Percentiles rank a stretch among this genome's conserved stretches.
These are phyloP conservation scores for Drosophila ficusphila DNA, from an alignment of 1,140 invertebrate genomes.

Conservation along the genomic window DNA sequence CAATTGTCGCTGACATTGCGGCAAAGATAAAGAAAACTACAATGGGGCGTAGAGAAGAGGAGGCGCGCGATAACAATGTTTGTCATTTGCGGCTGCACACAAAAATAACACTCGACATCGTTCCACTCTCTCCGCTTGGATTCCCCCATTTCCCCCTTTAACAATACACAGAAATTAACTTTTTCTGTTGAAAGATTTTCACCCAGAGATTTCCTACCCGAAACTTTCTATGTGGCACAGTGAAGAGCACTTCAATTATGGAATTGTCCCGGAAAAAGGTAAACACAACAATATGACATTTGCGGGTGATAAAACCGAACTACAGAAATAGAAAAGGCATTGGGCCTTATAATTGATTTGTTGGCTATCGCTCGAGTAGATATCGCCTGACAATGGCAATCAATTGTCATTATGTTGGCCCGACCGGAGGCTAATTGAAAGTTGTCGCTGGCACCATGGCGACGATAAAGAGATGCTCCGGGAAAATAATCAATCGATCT, in stretches of 20 bases:
- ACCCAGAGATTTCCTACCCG: slow-evolving; percentile 62
- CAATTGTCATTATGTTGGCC: slow-evolving; percentile 70
- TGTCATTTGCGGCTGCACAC: slow-evolving; percentile 49
- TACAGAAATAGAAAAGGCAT: slow-evolving; percentile 1
- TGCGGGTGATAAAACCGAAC: slow-evolving; percentile 31
- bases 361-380: slow-evolving; percentile 40
- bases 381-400: slow-evolving; percentile 72
- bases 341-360: slow-evolving; percentile 69
- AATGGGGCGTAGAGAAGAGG: neutral
- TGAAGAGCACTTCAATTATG: slow-evolving; percentile 52
- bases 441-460: slow-evolving; percentile 43
- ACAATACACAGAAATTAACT: slow-evolving; percentile 67
- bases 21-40: slow-evolving; percentile 55
- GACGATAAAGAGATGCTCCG: neutral
- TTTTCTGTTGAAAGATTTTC: slow-evolving; percentile 60
- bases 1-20: slow-evolving; percentile 61
- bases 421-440: slow-evolving; percentile 69
- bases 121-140: neutral
- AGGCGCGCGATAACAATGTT: slow-evolving; percentile 70
- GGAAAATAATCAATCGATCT: slow-evolving; percentile 45
- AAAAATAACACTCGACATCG: slow-evolving; percentile 36
- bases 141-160: neutral
- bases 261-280: slow-evolving; percentile 47
- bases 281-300: slow-evolving; percentile 39
- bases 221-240: slow-evolving; percentile 46